Percentiles rank a stretch among this genome's conserved stretches.
Evolutionary conservation across 1,140 invertebrate genomes (phyloP).

Genomic region (Bombyx mandarina): DNA sequence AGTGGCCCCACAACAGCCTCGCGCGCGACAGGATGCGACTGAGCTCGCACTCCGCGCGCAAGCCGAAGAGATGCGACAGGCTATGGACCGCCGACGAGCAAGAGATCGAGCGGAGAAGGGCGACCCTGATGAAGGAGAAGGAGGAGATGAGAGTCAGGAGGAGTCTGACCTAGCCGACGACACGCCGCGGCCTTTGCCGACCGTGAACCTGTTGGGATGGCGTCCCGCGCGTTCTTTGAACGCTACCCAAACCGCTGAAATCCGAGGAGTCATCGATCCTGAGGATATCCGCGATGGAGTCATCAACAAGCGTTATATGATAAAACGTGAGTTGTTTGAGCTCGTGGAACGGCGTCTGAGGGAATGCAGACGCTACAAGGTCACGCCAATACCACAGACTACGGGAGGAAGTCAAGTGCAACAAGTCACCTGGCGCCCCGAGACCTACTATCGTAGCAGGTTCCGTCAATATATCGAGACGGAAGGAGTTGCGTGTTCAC

Average conservation of each 20-base stretch:
- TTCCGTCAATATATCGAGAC: background rate
- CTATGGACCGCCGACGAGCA: background rate
- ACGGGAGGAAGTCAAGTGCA: background rate
- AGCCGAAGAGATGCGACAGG: no score
- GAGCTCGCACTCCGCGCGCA: background rate
- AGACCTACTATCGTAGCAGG: no score
- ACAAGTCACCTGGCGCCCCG: background rate
- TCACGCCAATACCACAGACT: background rate
- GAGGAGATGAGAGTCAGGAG: background rate
- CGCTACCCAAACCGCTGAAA: background rate
- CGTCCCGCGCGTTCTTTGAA: background rate
- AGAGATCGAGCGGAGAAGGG: background rate
- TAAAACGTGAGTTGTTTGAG: constrained; percentile 1
- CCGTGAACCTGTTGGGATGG: background rate
- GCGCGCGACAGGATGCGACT: background rate
- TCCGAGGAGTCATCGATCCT: background rate
- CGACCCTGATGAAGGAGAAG: background rate
- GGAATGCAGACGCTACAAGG: background rate
- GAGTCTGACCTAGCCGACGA: background rate
- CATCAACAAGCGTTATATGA: background rate
- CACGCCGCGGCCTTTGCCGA: background rate
- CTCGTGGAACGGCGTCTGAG: background rate
- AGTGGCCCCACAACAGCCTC: no score
- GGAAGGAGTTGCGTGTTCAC: background rate
- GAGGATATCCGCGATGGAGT: background rate